These are phyloP conservation scores for Columba guinea DNA, from an alignment of 2,797 vertebrate genomes.

Conservation along the genomic window DNA sequence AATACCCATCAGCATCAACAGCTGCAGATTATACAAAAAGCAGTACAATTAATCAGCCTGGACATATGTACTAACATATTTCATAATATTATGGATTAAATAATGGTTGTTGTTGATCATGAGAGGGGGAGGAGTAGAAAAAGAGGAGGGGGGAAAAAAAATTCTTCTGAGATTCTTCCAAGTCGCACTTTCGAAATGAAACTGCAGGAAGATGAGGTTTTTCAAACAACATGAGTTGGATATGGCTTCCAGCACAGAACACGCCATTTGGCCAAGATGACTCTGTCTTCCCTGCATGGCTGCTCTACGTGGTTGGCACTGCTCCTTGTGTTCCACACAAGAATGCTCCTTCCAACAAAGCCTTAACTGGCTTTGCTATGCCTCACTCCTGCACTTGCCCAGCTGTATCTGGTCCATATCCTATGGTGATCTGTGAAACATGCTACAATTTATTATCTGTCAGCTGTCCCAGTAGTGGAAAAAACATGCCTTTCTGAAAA, in stretches of 20 bases:
- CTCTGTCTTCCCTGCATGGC: not conserved
- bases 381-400: not conserved
- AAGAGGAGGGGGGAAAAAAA: too few species aligned
- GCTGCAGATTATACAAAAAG: not conserved
- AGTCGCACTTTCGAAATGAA: not conserved
- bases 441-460: not conserved
- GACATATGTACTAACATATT: not conserved
- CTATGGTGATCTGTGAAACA: not conserved
- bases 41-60: not conserved
- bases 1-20: not conserved
- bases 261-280: not conserved
- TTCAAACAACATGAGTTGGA: not conserved
- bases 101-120: not conserved
- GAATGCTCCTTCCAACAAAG: not conserved
- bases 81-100: not conserved
- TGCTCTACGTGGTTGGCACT: not conserved
- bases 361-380: not conserved
- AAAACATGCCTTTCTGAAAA: not conserved
- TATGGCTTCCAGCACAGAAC: not conserved
- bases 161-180: not conserved
- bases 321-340: not conserved
- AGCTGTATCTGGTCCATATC: not conserved
- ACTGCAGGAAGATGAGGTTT: not conserved
- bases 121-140: not conserved
- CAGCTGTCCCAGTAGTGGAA: not conserved